Evolutionary conservation across 1,140 invertebrate species (phyloP), one percentile per base, ranked within the genome.

Genomic region (Pseudachorutes palmiensis): DNA sequence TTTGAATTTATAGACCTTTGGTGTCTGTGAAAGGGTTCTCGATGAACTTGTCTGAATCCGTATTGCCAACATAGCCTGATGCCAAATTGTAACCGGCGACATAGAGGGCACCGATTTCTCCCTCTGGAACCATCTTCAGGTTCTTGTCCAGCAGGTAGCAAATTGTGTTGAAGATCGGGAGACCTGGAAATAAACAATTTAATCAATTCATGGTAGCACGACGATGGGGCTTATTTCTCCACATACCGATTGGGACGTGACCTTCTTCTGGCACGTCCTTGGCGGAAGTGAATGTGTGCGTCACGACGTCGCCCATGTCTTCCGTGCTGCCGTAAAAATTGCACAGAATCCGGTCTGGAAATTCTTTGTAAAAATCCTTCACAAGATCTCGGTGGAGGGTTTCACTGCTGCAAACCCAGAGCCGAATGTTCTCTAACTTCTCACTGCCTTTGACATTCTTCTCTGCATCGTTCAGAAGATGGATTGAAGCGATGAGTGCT

Each of bases 261-360:
- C 85, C 66, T 28, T 75, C 73, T 29, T 71, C 22, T 16, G 68
- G 81, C 30, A 90, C 74, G 66, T 92, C 85, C 0, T 80, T 77
- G 28, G 66, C 24, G 5, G 75, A 76, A 1, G 69, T 75, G 14
- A 87, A 78, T 1, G 82, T 72, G 62, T 86, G 82, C 72, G 83
- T 89, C 0, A 88, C 89, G 2, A 91, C 87, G 75, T 91, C 88
- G 0, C 87, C 88, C 87, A 89, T 89, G 16, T 90, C 84, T 78
- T 94, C 91, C 0, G 91, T 93, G 69, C 90, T 92, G 0, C 91
- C 91, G 72, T 93, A 94, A 76, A 92, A 92, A 75, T 94, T 94
- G 58, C 86, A 89, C 9, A 93, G 76, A 19, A 81, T 79, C 66
- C 86, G 83, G 0, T 80, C 77, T 2, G 78, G 74, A 67, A 91